These are phyloP conservation scores for Trichonephila inaurata DNA, from an alignment of 1,140 invertebrate species.

Conservation along the genomic window DNA sequence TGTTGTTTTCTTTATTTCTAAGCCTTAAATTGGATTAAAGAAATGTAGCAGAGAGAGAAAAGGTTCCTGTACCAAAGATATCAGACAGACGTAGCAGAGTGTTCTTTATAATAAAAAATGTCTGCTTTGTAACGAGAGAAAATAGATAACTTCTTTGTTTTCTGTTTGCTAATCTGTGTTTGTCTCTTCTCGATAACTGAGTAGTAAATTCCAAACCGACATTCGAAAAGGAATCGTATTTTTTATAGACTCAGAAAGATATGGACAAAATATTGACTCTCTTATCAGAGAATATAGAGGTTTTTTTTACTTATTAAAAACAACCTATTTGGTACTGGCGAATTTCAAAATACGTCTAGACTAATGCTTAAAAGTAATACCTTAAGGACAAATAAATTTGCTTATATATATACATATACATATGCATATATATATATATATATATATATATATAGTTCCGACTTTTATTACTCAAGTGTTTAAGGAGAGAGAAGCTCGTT, in stretches of 20 bases:
- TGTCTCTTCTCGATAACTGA: slow-evolving; percentile 10
- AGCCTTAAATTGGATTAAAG: slow-evolving; percentile 63
- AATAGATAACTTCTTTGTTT: slow-evolving; percentile 28
- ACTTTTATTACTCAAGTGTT: too few species aligned
- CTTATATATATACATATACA: too few species aligned
- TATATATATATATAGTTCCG: too few species aligned
- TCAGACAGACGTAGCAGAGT: background rate
- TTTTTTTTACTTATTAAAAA: too few species aligned
- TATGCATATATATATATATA: too few species aligned
- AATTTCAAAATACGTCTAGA: too few species aligned
- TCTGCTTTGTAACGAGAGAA: slow-evolving; percentile 58
- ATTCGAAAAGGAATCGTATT: background rate
- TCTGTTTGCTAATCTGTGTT: slow-evolving; percentile 33
- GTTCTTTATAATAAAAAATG: slow-evolving; percentile 51
- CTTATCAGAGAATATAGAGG: too few species aligned
- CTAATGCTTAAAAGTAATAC: too few species aligned
- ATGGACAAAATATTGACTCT: background rate
- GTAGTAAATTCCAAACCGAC: background rate
- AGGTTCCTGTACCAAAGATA: slow-evolving; percentile 11
- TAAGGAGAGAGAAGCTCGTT: too few species aligned
- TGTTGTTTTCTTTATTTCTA: slow-evolving; percentile 20
- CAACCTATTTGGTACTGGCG: too few species aligned
- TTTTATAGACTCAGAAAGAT: background rate
- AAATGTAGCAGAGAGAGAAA: slow-evolving; percentile 24
- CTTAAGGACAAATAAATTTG: too few species aligned